Percentiles rank a stretch among this genome's conserved stretches.
These are phyloP conservation scores for Caenorhabditis zanzibari DNA, from an alignment of 2,888 invertebrate species.

Conservation along the genomic window DNA sequence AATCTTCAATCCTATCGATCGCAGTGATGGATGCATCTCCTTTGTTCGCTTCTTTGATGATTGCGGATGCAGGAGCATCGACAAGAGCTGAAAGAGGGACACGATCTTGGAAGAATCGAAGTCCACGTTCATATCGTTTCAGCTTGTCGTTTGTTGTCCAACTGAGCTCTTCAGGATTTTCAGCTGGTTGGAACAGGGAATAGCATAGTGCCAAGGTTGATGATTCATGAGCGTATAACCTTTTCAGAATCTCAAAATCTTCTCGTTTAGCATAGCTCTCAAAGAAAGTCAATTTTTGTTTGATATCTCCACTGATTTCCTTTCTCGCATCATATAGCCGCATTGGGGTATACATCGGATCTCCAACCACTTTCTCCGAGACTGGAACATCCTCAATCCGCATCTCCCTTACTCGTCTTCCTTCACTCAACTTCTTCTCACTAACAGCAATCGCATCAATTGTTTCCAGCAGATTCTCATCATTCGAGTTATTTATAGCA, in stretches of 20 bases:
- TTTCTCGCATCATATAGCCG: slow-evolving; percentile 27
- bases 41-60: slow-evolving; percentile 53
- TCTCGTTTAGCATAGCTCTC: slow-evolving; percentile 35
- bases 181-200: slow-evolving; percentile 22
- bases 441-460: slow-evolving; percentile 60
- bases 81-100: slow-evolving; percentile 38
- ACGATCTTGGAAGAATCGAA: slow-evolving; percentile 50
- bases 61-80: slow-evolving; percentile 43
- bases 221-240: slow-evolving; percentile 51
- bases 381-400: slow-evolving; percentile 38
- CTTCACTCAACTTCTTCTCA: slow-evolving; percentile 26
- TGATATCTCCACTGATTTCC: slow-evolving; percentile 34
- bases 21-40: slow-evolving; percentile 63
- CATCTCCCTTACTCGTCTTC: slow-evolving; percentile 9
- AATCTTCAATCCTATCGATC: slow-evolving; percentile 67
- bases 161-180: slow-evolving; percentile 21
- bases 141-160: slow-evolving; percentile 70
- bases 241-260: slow-evolving; percentile 20
- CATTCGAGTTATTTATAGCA: slow-evolving; percentile 70
- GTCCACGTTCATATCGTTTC: slow-evolving; percentile 56
- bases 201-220: slow-evolving; percentile 45
- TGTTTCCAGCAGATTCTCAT: slow-evolving; percentile 62
- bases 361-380: slow-evolving; percentile 38
- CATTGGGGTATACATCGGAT: slow-evolving; percentile 61
- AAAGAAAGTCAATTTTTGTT: slow-evolving; percentile 20